Conservation (phyloP, 1,140 invertebrate species). For the Ceratina calcarata region DNA sequence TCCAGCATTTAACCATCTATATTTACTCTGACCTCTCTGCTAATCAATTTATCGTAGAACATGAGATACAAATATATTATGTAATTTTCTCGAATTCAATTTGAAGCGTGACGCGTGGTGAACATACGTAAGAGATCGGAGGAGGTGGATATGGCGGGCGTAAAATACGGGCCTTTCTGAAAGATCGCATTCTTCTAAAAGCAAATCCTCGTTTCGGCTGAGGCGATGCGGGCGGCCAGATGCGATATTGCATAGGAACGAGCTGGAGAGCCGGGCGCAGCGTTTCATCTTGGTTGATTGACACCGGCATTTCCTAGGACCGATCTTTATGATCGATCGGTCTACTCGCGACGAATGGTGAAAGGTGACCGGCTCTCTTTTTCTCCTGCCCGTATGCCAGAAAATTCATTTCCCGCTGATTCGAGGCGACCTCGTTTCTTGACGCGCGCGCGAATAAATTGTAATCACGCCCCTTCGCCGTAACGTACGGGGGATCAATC, state of each 20-base stretch:
- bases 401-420: slow-evolving; percentile 41
- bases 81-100: too few relatives aligned
- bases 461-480: background rate
- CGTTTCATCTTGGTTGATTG: slow-evolving; percentile 39
- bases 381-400: background rate
- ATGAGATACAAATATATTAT: too few relatives aligned
- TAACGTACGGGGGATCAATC: background rate
- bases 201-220: background rate
- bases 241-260: slow-evolving; percentile 12
- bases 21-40: too few relatives aligned
- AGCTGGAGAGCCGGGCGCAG: background rate
- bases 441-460: slow-evolving; percentile 19
- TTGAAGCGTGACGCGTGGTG: too few relatives aligned
- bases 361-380: background rate
- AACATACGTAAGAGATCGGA: too few relatives aligned
- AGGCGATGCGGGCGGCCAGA: background rate
- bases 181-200: background rate
- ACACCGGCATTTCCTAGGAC: slow-evolving; percentile 19
- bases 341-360: background rate
- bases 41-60: too few relatives aligned
- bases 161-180: background rate
- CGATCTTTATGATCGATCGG: slow-evolving; percentile 33
- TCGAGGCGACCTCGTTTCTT: slow-evolving; percentile 9
- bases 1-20: too few relatives aligned
- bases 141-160: too few relatives aligned